Conservation (phyloP, 2,113 vertebrate genomes). For the Lepus europaeus region DNA sequence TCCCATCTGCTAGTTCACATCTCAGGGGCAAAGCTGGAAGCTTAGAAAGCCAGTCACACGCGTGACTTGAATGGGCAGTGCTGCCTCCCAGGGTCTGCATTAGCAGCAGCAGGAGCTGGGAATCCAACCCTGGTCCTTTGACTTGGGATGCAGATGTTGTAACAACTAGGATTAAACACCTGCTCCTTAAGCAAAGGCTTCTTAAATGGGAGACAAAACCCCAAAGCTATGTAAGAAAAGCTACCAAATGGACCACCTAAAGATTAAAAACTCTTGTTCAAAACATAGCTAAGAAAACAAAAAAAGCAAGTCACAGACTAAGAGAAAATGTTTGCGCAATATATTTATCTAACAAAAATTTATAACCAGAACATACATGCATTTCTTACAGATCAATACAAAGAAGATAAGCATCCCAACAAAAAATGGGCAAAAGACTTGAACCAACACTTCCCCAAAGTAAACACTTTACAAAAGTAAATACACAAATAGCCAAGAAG, state of each 20-base stretch:
- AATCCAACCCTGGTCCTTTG: no score
- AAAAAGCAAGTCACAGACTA: neutral
- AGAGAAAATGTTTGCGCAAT: neutral
- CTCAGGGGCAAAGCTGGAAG: no score
- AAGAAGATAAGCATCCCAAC: neutral
- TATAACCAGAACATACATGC: neutral
- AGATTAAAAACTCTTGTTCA: neutral
- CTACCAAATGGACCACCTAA: neutral
- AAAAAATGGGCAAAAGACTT: neutral
- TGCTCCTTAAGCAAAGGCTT: neutral
- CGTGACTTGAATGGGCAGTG: no score
- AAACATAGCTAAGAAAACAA: slow-evolving; percentile 22
- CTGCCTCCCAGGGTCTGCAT: no score
- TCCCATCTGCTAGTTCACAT: no score
- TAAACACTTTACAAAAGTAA: slow-evolving; percentile 26
- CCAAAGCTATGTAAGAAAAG: neutral
- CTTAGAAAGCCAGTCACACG: no score
- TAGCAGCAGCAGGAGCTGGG: no score
- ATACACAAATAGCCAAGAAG: neutral
- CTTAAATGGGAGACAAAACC: neutral
- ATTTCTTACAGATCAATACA: neutral
- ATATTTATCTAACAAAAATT: neutral
- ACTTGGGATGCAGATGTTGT: no score
- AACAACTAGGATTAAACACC: no score
- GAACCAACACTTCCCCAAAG: neutral